Evolutionary conservation across 2,113 vertebrate species (phyloP), one percentile per base, ranked within the genome.

Genomic region (Poeciliopsis prolifica): DNA sequence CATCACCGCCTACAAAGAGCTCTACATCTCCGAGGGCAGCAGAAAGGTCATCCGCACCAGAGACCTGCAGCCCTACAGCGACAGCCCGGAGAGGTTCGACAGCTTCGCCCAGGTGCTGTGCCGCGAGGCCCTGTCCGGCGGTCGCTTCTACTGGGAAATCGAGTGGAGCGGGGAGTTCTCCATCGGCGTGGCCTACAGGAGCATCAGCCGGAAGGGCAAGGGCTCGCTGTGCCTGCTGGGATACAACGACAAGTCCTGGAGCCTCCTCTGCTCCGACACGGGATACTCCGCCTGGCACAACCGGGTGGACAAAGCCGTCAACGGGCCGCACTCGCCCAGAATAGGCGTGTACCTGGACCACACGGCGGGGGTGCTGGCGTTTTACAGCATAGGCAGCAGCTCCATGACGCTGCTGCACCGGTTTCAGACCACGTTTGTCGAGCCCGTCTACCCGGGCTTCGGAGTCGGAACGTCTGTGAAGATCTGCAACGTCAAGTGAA

Each of bases 121-220:
- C 40, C 42, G 72, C 0, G 95, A 99, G 85, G 89, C 94, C 28
- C 94, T 95, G 40, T 90, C 80, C 13, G 82, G 86, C 0, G 96
- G 96, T 7, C 95, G 87, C 63, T 97, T 94, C 91, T 99, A 99
- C 94, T 99, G 98, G 97, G 98, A 99, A 89, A 96, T 99, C 1
- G 90, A 88, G 66, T 86, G 94, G 74, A 98, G 92, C 1, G 93
- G 92, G 58, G 95, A 97, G 0, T 94, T 97, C 89, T 95, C 96
- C 4, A 91, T 99, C 24, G 98, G 97, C 0, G 93, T 96, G 60
- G 94, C 97, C 64, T 99, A 97, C 84, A 88, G 14, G 0, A 79
- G 92, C 7, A 96, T 99, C 58, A 81, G 93, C 1, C 84, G 94
- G 14, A 87, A 88, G 78, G 95, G 95, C 66, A 95, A 92, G 44